Conservation (phyloP, 2,888 invertebrate species). For the Drosophila meridionalis region DNA sequence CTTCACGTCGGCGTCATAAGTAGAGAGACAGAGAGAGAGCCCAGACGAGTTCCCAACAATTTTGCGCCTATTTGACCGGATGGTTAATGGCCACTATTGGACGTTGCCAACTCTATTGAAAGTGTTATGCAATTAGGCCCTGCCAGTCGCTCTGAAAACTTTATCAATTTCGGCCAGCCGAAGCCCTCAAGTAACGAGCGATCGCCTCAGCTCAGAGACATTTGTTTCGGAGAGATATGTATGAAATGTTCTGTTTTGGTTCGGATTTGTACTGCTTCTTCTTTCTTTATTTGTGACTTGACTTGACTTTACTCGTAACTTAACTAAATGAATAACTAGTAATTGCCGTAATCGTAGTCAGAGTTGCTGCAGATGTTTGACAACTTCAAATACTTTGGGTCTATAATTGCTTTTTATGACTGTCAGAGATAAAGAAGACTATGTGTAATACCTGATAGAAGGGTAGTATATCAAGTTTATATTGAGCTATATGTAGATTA, state of each 20-base stretch:
- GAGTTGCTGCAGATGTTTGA: too few species aligned
- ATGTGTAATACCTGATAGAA: too few species aligned
- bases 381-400: too few species aligned
- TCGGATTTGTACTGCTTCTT: too few species aligned
- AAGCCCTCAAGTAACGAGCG: background rate
- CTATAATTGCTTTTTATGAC: too few species aligned
- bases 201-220: background rate
- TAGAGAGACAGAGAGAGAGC: constrained; percentile 7
- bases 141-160: constrained; percentile 9
- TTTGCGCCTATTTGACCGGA: constrained; percentile 42
- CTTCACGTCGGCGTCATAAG: constrained; percentile 13
- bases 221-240: background rate
- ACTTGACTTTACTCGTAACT: too few species aligned
- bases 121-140: constrained; percentile 56
- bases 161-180: constrained; percentile 5
- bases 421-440: too few species aligned
- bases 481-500: too few species aligned
- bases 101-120: constrained; percentile 69
- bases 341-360: too few species aligned
- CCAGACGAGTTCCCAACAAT: constrained; percentile 38
- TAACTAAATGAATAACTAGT: too few species aligned
- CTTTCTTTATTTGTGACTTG: too few species aligned
- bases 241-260: background rate
- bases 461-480: too few species aligned
- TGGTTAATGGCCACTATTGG: constrained; percentile 47